Evolutionary conservation across 2,888 invertebrate species (phyloP), one percentile per base, ranked within the genome.

Genomic region (Drosophila paranaensis): DNA sequence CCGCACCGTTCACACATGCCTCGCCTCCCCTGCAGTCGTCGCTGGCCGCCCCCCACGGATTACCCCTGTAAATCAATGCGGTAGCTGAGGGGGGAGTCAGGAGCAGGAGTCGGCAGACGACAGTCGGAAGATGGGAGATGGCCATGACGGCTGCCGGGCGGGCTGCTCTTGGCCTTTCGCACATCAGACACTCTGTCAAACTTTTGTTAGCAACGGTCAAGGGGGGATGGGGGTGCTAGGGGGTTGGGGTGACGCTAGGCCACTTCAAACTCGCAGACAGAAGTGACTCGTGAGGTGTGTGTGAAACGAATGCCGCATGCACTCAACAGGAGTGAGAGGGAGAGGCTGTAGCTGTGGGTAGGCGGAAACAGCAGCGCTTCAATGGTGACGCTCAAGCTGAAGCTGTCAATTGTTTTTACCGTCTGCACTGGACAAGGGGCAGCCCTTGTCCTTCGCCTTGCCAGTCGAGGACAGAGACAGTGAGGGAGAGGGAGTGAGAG

Each of bases 171-270:
- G 84, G 89, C 84, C 84, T 89, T 87, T 85, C 89, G 76, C 88
- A 85, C 77, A 74, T 81, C 81, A 82, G 77, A 82, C 89, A 84
- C 84, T 87, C 89, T 79, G 89, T 89, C 84, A 85, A 89, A 85
- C 89, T 85, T 89, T 89, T 89, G 89, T 89, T 83, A 78, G 73
- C 55, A 37, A 35, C 69, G 33, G 33, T 39, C 42, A 27, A 53
- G 27, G 6, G 30, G 20, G n/a, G 16, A 3, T 25, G 27, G 2
- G 27, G 2, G 3, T 3, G 20, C 20, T 11, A 3, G 14, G 14
- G n/a, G 50, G 30, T 20, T 20, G 20, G 20, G 20, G 20, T 20
- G 20, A 20, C 8, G 30, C 30, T 33, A 8, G 30, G 69, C 35
- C 79, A 77, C 79, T 74, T 74, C 55, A 77, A 72, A 54, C 62